Evolutionary conservation across 2,797 vertebrate species (phyloP), one percentile per base, ranked within the genome.

Genomic region (Falco rusticolus): DNA sequence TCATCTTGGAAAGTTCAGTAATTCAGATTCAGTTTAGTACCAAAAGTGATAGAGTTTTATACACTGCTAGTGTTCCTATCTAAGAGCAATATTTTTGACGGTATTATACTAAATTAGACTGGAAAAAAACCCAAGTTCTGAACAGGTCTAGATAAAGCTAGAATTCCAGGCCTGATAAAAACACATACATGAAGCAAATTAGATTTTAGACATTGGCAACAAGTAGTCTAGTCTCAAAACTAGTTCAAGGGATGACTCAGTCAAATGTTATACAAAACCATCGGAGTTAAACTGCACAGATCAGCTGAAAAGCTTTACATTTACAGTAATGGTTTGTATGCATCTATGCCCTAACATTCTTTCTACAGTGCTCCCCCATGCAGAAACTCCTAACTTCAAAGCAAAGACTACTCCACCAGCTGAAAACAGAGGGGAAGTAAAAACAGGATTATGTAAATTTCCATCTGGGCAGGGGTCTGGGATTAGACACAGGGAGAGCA

Each of bases 341-440:
- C n/a, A 74, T 74, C 59, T 47, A 34, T 80, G n/a, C n/a, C 33
- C 29, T 41, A 18, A 81, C 57, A 68, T 68, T 83, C 47, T 47
- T 84, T n/a, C 26, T 70, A 5, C 19, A 90, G 37, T 31, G 56
- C 29, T 94, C 50, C 65, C 19, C 51, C 64, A 34, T 50, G 31
- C 78, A 89, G 60, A 64, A 91, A 87, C 18, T 33, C 79, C 53
- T 70, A 77, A 80, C 66, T 92, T 90, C 85, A 87, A 85, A 77
- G 59, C 34, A 74, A 71, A 47, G 77, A 79, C 37, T 74, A 50
- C 37, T 90, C 59, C 29, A 51, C 9, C 53, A 71, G 16, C 48
- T 81, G 89, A 68, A 92, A 94, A 82, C 71, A 68, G 47, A 91
- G 48, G 11, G 63, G 39, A 82, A 94, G 33, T 70, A 76, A 92